Percentiles rank a stretch among this genome's conserved stretches.
Evolutionary conservation across 1,140 invertebrate species (phyloP).

Genomic region (Melitaea cinxia): DNA sequence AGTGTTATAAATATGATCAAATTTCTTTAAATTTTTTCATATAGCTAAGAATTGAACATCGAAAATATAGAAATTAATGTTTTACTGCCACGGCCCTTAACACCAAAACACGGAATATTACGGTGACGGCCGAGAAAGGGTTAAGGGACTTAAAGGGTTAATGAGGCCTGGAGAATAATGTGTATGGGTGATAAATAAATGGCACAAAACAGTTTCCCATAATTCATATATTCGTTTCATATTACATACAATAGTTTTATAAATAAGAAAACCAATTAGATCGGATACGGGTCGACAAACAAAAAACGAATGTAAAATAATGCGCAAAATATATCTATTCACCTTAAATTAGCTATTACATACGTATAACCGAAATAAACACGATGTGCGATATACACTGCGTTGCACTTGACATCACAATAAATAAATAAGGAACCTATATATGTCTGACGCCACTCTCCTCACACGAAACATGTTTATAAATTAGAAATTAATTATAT

Average conservation of each 20-base stretch:
- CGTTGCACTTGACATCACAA: slow-evolving; percentile 22
- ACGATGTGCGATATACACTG: background rate
- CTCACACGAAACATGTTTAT: background rate
- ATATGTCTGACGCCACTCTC: slow-evolving; percentile 6
- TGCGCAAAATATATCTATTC: slow-evolving; percentile 48
- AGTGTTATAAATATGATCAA: too few relatives aligned
- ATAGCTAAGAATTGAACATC: too few relatives aligned
- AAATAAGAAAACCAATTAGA: slow-evolving; percentile 41
- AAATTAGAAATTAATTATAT: background rate
- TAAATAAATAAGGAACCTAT: slow-evolving; percentile 47
- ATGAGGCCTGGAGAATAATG: too few relatives aligned
- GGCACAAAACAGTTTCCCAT: slow-evolving; percentile 9
- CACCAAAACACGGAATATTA: too few relatives aligned
- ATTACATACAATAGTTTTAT: slow-evolving; percentile 39
- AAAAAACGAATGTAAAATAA: slow-evolving; percentile 42
- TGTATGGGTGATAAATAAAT: background rate
- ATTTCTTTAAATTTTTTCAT: too few relatives aligned
- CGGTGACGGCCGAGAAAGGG: too few relatives aligned
- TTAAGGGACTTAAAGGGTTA: too few relatives aligned
- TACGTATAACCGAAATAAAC: slow-evolving; percentile 16
- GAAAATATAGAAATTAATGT: too few relatives aligned
- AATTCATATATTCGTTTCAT: slow-evolving; percentile 37
- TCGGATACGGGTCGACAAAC: slow-evolving; percentile 39
- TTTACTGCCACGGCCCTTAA: too few relatives aligned
- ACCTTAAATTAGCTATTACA: slow-evolving; percentile 38